Evolutionary conservation across 2,797 vertebrate species (phyloP).

Genomic region (Hapalemur alaotrensis): DNA sequence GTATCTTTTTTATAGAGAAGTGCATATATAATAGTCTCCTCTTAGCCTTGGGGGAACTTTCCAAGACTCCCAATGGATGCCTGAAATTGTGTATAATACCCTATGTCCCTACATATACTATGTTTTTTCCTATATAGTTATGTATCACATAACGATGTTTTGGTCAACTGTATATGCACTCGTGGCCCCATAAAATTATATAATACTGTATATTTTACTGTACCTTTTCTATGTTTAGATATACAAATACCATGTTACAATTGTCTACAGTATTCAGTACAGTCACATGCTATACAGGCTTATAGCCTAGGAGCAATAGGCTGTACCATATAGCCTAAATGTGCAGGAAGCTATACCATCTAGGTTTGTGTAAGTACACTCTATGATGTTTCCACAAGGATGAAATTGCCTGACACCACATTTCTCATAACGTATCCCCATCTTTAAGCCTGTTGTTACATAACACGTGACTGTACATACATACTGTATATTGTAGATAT

Average conservation of each 20-base stretch:
- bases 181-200: neutral
- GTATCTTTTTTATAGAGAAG: constrained; percentile 40
- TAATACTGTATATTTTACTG: neutral
- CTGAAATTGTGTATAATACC: neutral
- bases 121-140: neutral
- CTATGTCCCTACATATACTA: neutral
- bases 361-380: neutral
- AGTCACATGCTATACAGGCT: neutral
- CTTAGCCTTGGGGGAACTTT: neutral
- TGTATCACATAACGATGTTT: neutral
- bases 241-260: neutral
- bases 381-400: neutral
- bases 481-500: neutral
- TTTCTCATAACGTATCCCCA: neutral
- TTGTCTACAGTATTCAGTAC: neutral
- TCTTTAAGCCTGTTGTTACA: neutral
- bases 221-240: neutral
- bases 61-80: neutral
- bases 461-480: fast-evolving
- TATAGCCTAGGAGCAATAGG: neutral
- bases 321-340: neutral
- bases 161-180: neutral
- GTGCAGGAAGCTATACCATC: neutral
- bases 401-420: neutral
- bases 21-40: neutral